These are phyloP conservation scores for Falco novaeseelandiae DNA, from an alignment of 2,797 vertebrate genomes.

Conservation along the genomic window DNA sequence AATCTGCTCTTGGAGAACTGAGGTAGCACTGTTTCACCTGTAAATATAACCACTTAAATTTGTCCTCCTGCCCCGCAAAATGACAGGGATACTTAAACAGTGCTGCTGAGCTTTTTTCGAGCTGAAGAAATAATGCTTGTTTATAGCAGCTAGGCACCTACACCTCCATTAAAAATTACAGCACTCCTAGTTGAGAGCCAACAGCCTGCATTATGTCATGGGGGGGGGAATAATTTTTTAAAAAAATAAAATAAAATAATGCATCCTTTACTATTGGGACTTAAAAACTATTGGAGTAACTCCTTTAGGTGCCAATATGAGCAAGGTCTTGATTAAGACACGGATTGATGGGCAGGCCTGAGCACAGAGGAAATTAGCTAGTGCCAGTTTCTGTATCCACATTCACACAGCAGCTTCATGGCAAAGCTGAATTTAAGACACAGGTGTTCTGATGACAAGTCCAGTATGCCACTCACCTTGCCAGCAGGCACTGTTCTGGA, in stretches of 20 bases:
- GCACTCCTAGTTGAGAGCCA: not conserved
- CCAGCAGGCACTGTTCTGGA: not conserved
- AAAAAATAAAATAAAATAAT: not conserved
- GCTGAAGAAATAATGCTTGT: not conserved
- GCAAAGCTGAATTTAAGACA: not conserved
- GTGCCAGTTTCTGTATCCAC: not conserved
- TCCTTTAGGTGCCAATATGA: not conserved
- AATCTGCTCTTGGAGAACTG: not conserved
- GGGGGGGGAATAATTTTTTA: too few species aligned
- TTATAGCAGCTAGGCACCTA: not conserved
- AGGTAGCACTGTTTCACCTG: not conserved
- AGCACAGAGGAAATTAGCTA: not conserved
- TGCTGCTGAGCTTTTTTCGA: not conserved
- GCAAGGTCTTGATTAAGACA: not conserved
- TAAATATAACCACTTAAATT: not conserved
- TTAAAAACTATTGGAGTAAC: not conserved
- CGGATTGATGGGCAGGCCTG: not conserved
- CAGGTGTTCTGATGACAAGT: not conserved
- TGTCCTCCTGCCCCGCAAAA: not conserved
- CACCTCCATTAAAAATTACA: not conserved
- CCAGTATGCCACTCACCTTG: fast-evolving
- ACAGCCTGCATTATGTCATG: not conserved
- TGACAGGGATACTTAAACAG: not conserved
- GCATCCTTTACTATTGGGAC: not conserved
- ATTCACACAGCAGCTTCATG: not conserved